Conservation (phyloP, 35 echinoderm and acorn worm genomes). For the Antedon bifida region DNA sequence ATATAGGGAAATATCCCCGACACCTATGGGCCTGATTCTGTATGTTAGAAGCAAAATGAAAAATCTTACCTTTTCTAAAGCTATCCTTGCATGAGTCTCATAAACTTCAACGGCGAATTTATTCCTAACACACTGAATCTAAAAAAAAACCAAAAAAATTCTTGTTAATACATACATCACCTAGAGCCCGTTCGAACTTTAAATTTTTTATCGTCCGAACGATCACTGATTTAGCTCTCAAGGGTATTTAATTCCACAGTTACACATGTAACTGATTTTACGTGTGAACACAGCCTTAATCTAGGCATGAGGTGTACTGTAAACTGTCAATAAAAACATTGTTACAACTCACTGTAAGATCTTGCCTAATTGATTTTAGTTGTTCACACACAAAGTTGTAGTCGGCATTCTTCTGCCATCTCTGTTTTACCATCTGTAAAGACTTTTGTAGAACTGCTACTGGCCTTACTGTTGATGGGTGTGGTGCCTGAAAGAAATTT, state of each 20-base stretch:
- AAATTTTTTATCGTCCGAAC: too few species aligned
- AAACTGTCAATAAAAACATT: too few species aligned
- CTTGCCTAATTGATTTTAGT: conserved; percentile 91
- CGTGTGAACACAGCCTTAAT: too few species aligned
- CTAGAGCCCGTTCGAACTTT: neutral
- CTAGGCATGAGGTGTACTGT: too few species aligned
- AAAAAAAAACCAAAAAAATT: neutral
- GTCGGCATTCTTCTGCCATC: conserved; percentile 71
- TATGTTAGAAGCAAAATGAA: too few species aligned
- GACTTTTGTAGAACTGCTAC: conserved; percentile 54
- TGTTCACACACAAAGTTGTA: conserved; percentile 76
- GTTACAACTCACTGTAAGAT: conserved; percentile 97
- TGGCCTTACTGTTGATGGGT: conserved; percentile 81
- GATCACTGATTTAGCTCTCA: too few species aligned
- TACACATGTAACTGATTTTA: too few species aligned
- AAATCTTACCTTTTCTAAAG: conserved; percentile 81
- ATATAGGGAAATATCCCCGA: too few species aligned
- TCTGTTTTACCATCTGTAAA: conserved; percentile 59
- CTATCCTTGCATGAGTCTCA: conserved; percentile 92
- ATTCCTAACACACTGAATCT: conserved; percentile 84
- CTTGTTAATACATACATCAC: neutral
- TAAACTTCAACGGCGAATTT: conserved; percentile 85
- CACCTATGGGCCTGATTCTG: too few species aligned
- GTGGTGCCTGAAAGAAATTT: conserved; percentile 68
- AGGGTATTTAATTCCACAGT: too few species aligned